These are phyloP conservation scores for Tridacna gigas DNA, from an alignment of 2,888 invertebrate genomes.

Conservation along the genomic window DNA sequence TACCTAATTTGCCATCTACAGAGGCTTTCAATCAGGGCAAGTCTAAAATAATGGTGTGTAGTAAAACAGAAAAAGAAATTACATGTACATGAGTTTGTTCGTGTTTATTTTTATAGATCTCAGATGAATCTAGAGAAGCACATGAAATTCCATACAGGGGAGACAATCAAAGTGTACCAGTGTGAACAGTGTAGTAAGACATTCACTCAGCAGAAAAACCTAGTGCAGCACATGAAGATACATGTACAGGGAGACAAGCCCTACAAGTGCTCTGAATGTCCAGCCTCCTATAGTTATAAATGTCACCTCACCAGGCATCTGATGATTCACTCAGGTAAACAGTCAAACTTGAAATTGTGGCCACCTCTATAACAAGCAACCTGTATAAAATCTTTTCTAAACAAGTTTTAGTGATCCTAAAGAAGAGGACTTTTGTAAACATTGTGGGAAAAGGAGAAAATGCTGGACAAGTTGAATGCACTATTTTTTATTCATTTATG, in stretches of 20 bases:
- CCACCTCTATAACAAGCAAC: too few relatives aligned
- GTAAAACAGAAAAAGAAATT: too few relatives aligned
- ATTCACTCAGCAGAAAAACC: constrained; percentile 61
- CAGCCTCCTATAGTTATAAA: constrained; percentile 62
- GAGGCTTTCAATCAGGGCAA: too few relatives aligned
- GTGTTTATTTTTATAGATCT: constrained; percentile 30
- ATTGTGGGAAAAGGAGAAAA: not conserved
- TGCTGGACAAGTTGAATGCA: too few relatives aligned
- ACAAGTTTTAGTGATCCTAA: too few relatives aligned
- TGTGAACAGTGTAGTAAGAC: constrained; percentile 62
- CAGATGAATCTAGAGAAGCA: constrained; percentile 56
- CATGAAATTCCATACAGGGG: constrained; percentile 58
- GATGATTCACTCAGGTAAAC: constrained; percentile 60
- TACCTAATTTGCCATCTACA: too few relatives aligned
- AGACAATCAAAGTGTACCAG: constrained; percentile 52
- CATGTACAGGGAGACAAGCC: constrained; percentile 48
- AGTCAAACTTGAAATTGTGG: not conserved
- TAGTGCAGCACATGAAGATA: constrained; percentile 62
- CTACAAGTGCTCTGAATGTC: constrained; percentile 62
- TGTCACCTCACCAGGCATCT: constrained; percentile 63
- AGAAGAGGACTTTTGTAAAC: not conserved
- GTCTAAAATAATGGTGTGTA: too few relatives aligned
- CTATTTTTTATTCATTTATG: too few relatives aligned
- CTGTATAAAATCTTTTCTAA: too few relatives aligned
- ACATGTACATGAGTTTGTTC: too few relatives aligned